Evolutionary conservation across 2,888 invertebrate genomes (phyloP), one percentile per base, ranked within the genome.

Genomic region (Clusia tigrina): DNA sequence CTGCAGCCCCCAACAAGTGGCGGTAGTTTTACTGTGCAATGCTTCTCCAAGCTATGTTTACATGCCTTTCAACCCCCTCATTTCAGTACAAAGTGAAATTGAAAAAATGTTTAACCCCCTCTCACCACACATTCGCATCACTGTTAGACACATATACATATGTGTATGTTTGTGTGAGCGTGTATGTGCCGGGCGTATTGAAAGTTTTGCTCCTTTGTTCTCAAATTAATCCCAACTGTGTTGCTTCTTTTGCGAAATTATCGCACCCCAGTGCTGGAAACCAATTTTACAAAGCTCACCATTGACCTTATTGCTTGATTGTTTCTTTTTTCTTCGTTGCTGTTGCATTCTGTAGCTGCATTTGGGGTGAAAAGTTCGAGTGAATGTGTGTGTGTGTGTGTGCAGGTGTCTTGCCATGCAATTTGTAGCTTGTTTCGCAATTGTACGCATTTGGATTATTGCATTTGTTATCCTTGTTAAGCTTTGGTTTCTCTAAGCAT

Each of bases 161-260:
- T 25, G 25, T 54, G 25, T 54, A 1, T 54, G 12, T 24, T n/a
- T 54, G 32, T 54, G 18, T 54, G 24, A 25, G 53, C n/a, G 22
- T 53, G 53, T 17, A n/a, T 53, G 53, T 15, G 5, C 10, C 1
- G 17, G 18, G 6, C 2, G n/a, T 54, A 42, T 25, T 26, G n/a
- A 26, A 26, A 15, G 17, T n/a, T 46, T 17, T 23, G 2, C 2
- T 54, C 26, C 24, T 23, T 72, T 73, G 71, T 76, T 69, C 67
- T 68, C 60, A 74, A 75, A 75, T 75, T 72, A 75, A 75, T 75
- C 74, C 74, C 70, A 67, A 23, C 73, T 69, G 72, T 67, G 63
- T 63, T 71, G 63, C 62, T 62, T 65, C 38, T 58, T 52, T 63
- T 58, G 18, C 51, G 68, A 72, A 75, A 77, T 74, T 74, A 75